A percentile compares a stretch with the other conserved stretches of the same genome.
Evolutionary conservation across 2,113 vertebrate species (phyloP).

Genomic region (Verasper variegatus): DNA sequence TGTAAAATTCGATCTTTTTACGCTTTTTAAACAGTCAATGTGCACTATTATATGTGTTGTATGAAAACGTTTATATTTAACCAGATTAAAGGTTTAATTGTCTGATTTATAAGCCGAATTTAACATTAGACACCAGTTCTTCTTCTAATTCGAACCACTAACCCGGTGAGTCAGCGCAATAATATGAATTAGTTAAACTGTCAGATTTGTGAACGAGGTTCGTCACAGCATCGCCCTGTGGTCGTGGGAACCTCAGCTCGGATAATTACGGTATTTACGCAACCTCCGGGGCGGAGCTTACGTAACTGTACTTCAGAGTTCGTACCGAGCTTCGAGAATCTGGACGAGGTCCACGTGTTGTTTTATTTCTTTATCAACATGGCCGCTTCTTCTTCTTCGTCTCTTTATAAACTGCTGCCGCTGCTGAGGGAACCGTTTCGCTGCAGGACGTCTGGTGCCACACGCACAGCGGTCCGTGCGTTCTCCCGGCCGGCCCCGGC

Average conservation of each 20-base stretch:
- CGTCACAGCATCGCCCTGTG: fast-evolving
- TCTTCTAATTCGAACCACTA: fast-evolving
- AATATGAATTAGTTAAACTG: background rate
- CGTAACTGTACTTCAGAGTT: slow-evolving; percentile 17
- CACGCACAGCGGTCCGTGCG: slow-evolving; percentile 11
- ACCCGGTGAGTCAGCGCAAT: fast-evolving
- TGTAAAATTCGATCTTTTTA: no score
- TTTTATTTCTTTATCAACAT: slow-evolving; percentile 24
- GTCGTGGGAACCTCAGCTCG: fast-evolving
- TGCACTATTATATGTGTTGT: no score
- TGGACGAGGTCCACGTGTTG: background rate
- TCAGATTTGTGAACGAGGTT: background rate
- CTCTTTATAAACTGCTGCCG: slow-evolving; percentile 20
- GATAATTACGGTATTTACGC: slow-evolving; percentile 73
- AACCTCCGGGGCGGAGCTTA: slow-evolving; percentile 50
- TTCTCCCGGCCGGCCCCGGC: background rate
- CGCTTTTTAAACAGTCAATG: no score
- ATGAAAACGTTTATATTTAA: background rate
- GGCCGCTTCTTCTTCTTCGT: slow-evolving; percentile 10
- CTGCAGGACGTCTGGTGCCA: background rate
- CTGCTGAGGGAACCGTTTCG: slow-evolving; percentile 10
- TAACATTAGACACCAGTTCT: background rate
- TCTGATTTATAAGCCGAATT: background rate
- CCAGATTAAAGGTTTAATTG: background rate
- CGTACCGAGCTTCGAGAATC: background rate